Evolutionary conservation across 2,113 vertebrate genomes (phyloP).

Genomic region (Clarias magur): DNA sequence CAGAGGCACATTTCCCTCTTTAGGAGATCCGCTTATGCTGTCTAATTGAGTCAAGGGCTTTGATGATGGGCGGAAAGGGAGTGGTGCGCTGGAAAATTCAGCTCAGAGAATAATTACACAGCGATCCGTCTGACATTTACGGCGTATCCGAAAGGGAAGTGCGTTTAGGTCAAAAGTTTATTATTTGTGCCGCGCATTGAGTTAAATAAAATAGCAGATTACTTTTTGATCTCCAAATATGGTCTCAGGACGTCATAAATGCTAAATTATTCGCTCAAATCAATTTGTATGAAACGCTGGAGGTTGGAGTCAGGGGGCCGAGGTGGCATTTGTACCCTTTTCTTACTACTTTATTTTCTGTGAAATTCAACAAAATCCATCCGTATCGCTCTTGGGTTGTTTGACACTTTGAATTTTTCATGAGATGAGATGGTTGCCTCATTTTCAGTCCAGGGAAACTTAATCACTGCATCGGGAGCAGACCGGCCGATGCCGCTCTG

Average conservation of each 20-base stretch:
- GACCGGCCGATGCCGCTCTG: not conserved
- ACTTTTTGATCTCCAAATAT: not conserved
- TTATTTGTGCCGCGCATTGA: not conserved
- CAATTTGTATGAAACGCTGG: not conserved
- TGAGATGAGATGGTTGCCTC: not conserved
- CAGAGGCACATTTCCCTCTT: constrained; percentile 49
- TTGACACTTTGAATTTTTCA: constrained; percentile 1
- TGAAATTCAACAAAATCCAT: constrained; percentile 5
- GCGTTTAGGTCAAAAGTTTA: constrained; percentile 30
- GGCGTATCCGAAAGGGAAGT: not conserved
- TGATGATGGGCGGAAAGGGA: constrained; percentile 67
- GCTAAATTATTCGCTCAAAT: not conserved
- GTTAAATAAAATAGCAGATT: not conserved
- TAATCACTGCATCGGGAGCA: constrained; percentile 10
- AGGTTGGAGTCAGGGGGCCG: not conserved
- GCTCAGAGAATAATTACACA: constrained; percentile 68
- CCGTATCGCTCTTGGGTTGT: not conserved
- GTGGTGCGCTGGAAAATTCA: constrained; percentile 55
- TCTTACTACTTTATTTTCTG: not conserved
- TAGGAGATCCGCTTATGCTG: constrained; percentile 55
- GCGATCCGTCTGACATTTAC: constrained; percentile 28
- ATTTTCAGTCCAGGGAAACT: constrained; percentile 10
- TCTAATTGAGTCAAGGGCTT: constrained; percentile 70
- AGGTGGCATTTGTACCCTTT: not conserved
- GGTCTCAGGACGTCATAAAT: not conserved